Percentiles rank a stretch among this genome's conserved stretches.
Conservation (phyloP, 1,140 invertebrate species). For the Leptoteleia sp. region DNA sequence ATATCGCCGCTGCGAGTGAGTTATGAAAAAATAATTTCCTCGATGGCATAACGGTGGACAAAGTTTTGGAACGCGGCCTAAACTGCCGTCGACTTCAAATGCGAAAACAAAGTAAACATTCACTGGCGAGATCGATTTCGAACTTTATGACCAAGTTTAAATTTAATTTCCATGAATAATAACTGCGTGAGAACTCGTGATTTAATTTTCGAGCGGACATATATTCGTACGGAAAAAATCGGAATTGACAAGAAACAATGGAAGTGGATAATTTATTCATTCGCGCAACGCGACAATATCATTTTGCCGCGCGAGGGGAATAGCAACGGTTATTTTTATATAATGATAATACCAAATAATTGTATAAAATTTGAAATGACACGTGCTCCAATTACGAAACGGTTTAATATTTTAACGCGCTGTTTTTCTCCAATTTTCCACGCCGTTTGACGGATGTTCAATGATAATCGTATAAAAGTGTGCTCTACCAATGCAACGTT, state of each 20-base stretch:
- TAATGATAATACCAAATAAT: too few species aligned
- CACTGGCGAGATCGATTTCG: conserved; percentile 55
- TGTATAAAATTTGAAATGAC: too few species aligned
- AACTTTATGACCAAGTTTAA: conserved; percentile 64
- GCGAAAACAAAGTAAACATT: conserved; percentile 65
- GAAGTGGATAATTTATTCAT: conserved; percentile 35
- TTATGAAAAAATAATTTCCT: conserved; percentile 30
- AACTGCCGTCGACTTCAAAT: conserved; percentile 52
- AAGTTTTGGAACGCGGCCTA: conserved; percentile 53
- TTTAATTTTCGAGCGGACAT: conserved; percentile 54
- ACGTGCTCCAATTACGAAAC: too few species aligned
- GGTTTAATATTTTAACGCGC: too few species aligned
- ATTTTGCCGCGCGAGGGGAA: conserved; percentile 1
- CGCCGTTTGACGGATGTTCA: too few species aligned
- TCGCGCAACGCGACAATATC: conserved; percentile 10
- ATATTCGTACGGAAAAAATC: conserved; percentile 39
- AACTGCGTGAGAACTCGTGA: conserved; percentile 49
- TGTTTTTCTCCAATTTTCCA: too few species aligned
- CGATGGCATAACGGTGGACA: conserved; percentile 6
- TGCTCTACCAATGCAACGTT: too few species aligned
- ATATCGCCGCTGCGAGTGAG: conserved; percentile 6
- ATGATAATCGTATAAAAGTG: too few species aligned
- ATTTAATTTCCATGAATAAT: conserved; percentile 65
- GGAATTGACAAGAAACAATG: conserved; percentile 44
- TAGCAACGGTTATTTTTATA: conserved; percentile 5